Base-by-base conservation (phyloP, 2,797 vertebrate genomes). In the Myotis findleyi region DNA sequence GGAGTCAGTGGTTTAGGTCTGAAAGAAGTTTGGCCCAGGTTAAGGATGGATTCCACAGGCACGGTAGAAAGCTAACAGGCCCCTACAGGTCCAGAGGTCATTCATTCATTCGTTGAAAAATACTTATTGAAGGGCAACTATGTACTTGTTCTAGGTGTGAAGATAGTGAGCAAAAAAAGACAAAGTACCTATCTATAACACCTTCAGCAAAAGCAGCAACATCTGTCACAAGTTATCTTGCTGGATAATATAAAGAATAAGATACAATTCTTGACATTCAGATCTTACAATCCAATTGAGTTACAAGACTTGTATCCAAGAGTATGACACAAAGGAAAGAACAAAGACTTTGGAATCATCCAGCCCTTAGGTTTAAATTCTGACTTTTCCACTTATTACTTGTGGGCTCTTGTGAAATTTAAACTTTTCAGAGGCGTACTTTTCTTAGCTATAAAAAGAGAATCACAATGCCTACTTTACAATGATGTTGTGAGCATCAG, bases 381-480 rank as follows among this genome's bases (percentile, higher is more conserved):
- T 59, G 47, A 84, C 72, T 93, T 83, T 71, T 85, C 51, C 7
- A 64, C 11, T 77, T 71, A 79, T 6, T 73, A 66, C 18, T 47
- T 47, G 68, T 23, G 10, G 5, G 17, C 30, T 57, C 80, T 66
- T 75, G 33, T 41, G 33, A 76, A 94, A 96, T 33, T 55, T 69
- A 59, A 89, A 72, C 30, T 6, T 89, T 92, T 69, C 87, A 55
- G 7, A 82, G 18, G 17, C 38, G 89, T 33, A 44, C n/a, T 84
- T 95, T 87, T 77, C 68, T 72, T 76, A 89, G 47, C 30, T 96
- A 16, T 91, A 87, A 91, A 97, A 95, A 53, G 23, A 94, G 53
- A 93, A 86, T 55, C 41, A 92, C 7, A 38, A 93, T 68, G 51
- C 30, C 33, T 92, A 84, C 27, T 92, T 91, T 72, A 89, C 44